phyloP scores from a whole-genome alignment of 2,797 vertebrate species.

The Peromyscus melanophrys region DNA sequence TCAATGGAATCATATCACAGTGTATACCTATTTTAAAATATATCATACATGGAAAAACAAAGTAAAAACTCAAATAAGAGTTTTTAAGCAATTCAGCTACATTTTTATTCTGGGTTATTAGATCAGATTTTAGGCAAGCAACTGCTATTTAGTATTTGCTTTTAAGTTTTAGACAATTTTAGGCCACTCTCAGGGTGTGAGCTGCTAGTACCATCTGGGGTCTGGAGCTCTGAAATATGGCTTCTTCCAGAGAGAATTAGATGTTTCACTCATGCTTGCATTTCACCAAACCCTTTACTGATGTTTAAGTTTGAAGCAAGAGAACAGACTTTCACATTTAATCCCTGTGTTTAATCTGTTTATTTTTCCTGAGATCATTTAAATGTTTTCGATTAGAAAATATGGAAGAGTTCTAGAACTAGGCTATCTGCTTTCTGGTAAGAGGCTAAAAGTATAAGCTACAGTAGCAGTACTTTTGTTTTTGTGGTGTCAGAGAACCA shows the following conservation, averaged over 20 bases:
- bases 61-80: constrained; percentile 10
- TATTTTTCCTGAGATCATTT: neutral
- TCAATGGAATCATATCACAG: neutral
- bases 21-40: constrained; percentile 21
- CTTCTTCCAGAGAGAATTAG: constrained; percentile 36
- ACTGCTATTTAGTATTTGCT: constrained; percentile 64
- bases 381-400: constrained; percentile 66
- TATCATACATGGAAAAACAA: neutral
- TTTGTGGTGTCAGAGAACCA: neutral
- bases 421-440: neutral
- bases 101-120: constrained; percentile 63
- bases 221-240: constrained; percentile 48
- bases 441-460: neutral
- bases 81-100: constrained; percentile 60
- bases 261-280: constrained; percentile 6
- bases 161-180: constrained; percentile 50
- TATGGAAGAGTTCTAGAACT: constrained; percentile 51
- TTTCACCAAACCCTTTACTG: constrained; percentile 42
- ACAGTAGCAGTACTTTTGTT: neutral
- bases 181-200: constrained; percentile 1
- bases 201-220: neutral
- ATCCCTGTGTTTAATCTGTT: neutral
- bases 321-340: constrained; percentile 20
- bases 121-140: constrained; percentile 39
- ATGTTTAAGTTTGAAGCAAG: constrained; percentile 57